A percentile compares a stretch with the other conserved stretches of the same genome.
Conservation (phyloP, 2,888 invertebrate genomes). For the Spodoptera exigua region DNA sequence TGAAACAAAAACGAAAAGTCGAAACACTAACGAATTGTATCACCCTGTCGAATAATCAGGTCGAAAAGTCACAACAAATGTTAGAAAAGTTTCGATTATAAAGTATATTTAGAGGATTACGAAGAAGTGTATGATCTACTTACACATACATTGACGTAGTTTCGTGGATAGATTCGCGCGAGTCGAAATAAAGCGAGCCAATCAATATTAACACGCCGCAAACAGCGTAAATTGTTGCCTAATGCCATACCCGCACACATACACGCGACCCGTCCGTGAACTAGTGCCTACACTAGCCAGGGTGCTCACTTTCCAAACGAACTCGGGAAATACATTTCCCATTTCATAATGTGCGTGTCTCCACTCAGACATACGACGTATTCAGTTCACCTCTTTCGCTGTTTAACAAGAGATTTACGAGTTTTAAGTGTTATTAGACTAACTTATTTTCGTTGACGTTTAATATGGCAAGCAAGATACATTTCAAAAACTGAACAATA, state of each 20-base stretch:
- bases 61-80: conserved; percentile 53
- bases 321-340: conserved; percentile 29
- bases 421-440: conserved; percentile 18
- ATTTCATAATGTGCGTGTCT: conserved; percentile 15
- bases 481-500: conserved; percentile 10
- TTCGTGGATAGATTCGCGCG: conserved; percentile 84
- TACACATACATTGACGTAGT: conserved; percentile 67
- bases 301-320: conserved; percentile 64
- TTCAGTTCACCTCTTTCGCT: conserved; percentile 9
- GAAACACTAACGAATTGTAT: conserved; percentile 52
- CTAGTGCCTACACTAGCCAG: conserved; percentile 75
- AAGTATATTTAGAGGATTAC: conserved; percentile 50
- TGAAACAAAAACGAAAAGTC: conserved; percentile 45
- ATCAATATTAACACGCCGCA: conserved; percentile 90
- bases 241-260: conserved; percentile 85
- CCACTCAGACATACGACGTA: not conserved
- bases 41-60: conserved; percentile 49
- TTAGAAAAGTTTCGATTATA: conserved; percentile 46
- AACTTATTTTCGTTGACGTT: conserved; percentile 11
- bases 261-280: conserved; percentile 66
- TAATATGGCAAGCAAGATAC: conserved; percentile 12
- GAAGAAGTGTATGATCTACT: conserved; percentile 58
- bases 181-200: conserved; percentile 89
- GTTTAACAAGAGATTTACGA: conserved; percentile 18
- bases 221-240: conserved; percentile 90